Evolutionary conservation across 2,888 invertebrate genomes (phyloP), one percentile per base, ranked within the genome.

Genomic region (Pyralis farinalis): DNA sequence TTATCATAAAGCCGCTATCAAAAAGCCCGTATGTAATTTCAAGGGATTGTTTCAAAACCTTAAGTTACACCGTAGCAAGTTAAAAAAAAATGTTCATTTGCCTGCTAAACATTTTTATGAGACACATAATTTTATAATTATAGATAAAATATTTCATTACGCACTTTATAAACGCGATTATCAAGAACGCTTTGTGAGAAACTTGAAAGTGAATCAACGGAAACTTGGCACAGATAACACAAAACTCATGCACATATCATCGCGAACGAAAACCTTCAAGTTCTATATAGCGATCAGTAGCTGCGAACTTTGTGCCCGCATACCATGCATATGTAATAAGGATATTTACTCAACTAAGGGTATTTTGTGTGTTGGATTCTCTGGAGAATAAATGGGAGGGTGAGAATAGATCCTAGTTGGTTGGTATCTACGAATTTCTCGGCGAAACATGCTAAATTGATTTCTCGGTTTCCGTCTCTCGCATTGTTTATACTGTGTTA

Each of bases 321-420:
- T 37, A 11, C 21, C 8, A 37, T 37, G 37, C 37, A 37, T 37
- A 37, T 37, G 37, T 37, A 37, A 30, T 37, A 30, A 22, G 36
- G 25, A n/a, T 37, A 37, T 37, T 37, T 31, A 31, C 30, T 11
- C 37, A 37, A 12, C 11, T 29, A 7, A 20, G 12, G 12, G 25
- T 25, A 7, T n/a, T 25, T 7, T 25, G 25, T 25, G 7, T 21
- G 25, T 25, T 4, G n/a, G 25, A 25, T 25, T 7, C 25, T n/a
- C 25, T 7, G 25, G 25, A 25, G 25, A 25, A 25, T 25, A n/a
- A 7, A 25, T 25, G 25, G 7, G 21, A 21, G 21, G 3, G 16
- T 16, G 16, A 16, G 16, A 4, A 16, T 16, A 16, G 16, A 25
- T 25, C n/a, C 25, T 25, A n/a, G 5, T 25, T 25, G 25, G 25